Evolutionary conservation across 2,797 vertebrate species (phyloP).

Genomic region (Tamandua tetradactyla): DNA sequence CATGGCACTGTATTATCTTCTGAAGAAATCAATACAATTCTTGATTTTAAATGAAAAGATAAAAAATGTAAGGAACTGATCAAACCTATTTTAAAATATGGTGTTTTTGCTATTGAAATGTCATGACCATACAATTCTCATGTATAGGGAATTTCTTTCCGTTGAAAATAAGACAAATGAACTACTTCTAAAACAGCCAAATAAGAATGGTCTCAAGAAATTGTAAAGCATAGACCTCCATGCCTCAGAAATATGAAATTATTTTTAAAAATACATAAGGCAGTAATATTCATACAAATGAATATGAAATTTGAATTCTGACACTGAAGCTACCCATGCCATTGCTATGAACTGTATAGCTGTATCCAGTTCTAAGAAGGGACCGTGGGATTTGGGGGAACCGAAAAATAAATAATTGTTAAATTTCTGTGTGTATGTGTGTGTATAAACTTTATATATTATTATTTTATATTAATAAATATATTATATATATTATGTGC

Average conservation of each 20-base stretch:
- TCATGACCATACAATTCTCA: conserved; percentile 13
- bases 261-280: not conserved
- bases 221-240: not conserved
- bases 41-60: conserved; percentile 48
- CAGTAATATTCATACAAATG: not conserved
- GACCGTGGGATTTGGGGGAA: not conserved
- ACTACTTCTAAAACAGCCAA: conserved; percentile 45
- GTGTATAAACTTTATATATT: no score
- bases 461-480: no score
- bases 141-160: not conserved
- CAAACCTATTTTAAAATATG: conserved; percentile 15
- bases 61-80: conserved; percentile 28
- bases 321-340: not conserved
- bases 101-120: conserved; percentile 29
- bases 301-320: not conserved
- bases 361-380: not conserved
- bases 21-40: conserved; percentile 8
- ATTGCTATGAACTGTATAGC: not conserved
- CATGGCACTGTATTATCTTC: conserved; percentile 16
- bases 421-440: not conserved
- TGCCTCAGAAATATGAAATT: conserved; percentile 40
- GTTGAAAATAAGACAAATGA: conserved; percentile 30
- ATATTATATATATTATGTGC: no score
- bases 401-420: not conserved
- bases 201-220: conserved; percentile 39